Evolutionary conservation across 2,797 vertebrate genomes (phyloP).

Genomic region (Discoglossus pictus): DNA sequence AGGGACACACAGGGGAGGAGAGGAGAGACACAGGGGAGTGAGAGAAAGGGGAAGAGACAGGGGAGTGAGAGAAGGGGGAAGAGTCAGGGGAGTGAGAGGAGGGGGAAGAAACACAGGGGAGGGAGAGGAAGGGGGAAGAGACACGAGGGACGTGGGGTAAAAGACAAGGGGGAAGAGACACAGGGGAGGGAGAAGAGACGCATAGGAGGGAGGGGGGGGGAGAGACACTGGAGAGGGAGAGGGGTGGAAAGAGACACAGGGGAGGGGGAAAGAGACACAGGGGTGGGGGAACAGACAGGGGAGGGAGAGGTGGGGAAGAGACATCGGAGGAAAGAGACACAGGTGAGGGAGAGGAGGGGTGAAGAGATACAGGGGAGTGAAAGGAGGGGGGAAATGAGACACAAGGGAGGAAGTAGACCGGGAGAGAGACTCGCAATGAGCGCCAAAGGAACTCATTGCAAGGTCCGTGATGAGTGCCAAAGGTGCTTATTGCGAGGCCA

Average conservation of each 20-base stretch:
- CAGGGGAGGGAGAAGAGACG: conserved; percentile 27
- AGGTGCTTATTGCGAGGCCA: too few species aligned
- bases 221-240: neutral
- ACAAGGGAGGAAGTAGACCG: too few species aligned
- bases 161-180: neutral
- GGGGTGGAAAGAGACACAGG: neutral
- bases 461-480: too few species aligned
- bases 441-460: too few species aligned
- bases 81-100: neutral
- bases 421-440: too few species aligned
- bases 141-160: neutral
- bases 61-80: neutral
- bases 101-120: neutral
- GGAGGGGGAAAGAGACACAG: conserved; percentile 2
- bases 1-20: neutral
- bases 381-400: too few species aligned
- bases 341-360: too few species aligned
- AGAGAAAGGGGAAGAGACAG: neutral
- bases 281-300: too few species aligned
- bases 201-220: neutral
- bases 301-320: too few species aligned
- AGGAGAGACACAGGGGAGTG: neutral
- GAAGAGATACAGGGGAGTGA: too few species aligned
- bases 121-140: neutral
- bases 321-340: too few species aligned